Evolutionary conservation across 2,113 vertebrate genomes (phyloP).

Genomic region (Haemorhous mexicanus): DNA sequence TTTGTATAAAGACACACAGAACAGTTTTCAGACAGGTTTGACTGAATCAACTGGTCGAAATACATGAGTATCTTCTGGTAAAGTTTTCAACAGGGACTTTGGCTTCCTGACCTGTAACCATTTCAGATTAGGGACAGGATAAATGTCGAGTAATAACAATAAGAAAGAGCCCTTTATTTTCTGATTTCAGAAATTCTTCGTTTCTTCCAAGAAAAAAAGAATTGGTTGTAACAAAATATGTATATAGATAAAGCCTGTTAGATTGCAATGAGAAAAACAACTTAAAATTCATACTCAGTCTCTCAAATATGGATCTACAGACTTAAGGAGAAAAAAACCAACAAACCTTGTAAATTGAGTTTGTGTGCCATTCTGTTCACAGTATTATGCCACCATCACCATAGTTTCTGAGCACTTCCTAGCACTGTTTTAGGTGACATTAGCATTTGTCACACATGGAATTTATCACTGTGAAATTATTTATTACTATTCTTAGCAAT

Average conservation of each 20-base stretch:
- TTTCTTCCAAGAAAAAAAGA: neutral
- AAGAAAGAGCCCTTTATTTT: neutral
- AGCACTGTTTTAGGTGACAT: conserved; percentile 42
- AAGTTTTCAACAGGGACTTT: neutral
- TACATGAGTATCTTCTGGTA: neutral
- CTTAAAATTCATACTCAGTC: neutral
- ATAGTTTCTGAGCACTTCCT: conserved; percentile 48
- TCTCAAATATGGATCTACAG: neutral
- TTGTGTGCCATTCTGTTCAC: conserved; percentile 30
- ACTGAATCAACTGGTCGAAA: neutral
- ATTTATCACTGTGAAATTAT: conserved; percentile 58
- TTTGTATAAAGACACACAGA: neutral
- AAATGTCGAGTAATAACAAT: neutral
- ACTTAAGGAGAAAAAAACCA: neutral
- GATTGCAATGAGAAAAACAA: neutral
- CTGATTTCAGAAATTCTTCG: neutral
- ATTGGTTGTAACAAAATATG: neutral
- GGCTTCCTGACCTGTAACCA: neutral
- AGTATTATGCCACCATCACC: conserved; percentile 27
- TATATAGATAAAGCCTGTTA: neutral
- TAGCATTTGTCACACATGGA: conserved; percentile 54
- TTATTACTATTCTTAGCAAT: conserved; percentile 61
- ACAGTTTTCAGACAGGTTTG: neutral
- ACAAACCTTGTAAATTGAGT: neutral
- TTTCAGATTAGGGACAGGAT: neutral